Conservation (phyloP, 1,140 invertebrate genomes). For the Drosophila sechellia region DNA sequence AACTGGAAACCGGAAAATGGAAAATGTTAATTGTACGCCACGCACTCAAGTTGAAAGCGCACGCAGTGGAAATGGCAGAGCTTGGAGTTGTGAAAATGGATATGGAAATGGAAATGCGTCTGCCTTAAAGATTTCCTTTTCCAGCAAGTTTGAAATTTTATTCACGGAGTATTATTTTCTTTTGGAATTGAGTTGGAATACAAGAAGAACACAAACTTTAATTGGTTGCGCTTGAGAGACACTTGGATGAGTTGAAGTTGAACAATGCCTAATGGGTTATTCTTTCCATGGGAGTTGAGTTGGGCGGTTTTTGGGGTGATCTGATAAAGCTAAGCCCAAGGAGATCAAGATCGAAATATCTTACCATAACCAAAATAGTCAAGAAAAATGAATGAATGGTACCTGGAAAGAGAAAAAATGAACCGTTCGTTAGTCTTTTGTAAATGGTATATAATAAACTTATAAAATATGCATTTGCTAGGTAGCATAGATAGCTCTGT, state of each 20-base stretch:
- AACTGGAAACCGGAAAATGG: conserved; percentile 72
- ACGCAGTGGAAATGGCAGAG: conserved; percentile 56
- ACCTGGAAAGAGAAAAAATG: conserved; percentile 39
- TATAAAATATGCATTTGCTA: too few relatives aligned
- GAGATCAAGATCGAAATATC: conserved; percentile 27
- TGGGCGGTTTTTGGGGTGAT: conserved; percentile 2
- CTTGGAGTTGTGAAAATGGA: conserved; percentile 8
- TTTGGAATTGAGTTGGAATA: conserved; percentile 9
- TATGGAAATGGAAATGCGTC: conserved; percentile 45
- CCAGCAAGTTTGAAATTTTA: conserved; percentile 48
- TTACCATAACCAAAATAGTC: conserved; percentile 14
- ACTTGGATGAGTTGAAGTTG: conserved; percentile 39
- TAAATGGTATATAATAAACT: not conserved
- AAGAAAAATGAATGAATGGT: not conserved
- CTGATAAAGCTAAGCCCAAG: conserved; percentile 15
- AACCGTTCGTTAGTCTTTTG: not conserved
- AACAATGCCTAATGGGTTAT: conserved; percentile 53
- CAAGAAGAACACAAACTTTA: conserved; percentile 65
- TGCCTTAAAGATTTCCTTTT: conserved; percentile 45
- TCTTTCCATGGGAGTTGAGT: conserved; percentile 32
- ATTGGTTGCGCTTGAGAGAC: conserved; percentile 78
- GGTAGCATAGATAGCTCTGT: too few relatives aligned
- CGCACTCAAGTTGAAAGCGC: conserved; percentile 75
- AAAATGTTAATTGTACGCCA: conserved; percentile 75
- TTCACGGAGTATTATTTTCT: conserved; percentile 54